phyloP scores from a whole-genome alignment of 2,797 vertebrate species.

The Pristis pectinata region DNA sequence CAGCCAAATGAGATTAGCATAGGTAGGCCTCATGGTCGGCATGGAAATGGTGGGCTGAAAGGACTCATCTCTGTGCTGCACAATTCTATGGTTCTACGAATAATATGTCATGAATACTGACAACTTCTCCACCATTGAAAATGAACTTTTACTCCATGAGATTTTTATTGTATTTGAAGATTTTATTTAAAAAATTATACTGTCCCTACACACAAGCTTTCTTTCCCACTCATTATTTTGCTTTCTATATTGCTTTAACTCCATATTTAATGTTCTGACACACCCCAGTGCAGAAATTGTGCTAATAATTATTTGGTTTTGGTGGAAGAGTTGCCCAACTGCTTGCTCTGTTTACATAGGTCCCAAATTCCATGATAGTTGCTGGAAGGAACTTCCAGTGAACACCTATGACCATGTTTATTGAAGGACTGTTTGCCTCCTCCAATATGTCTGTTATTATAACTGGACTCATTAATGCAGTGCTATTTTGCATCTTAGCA shows the following conservation, averaged over 20 bases:
- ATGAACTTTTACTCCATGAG: background rate
- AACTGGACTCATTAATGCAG: background rate
- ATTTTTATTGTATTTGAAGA: background rate
- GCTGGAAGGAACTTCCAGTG: background rate
- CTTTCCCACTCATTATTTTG: background rate
- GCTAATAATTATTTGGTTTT: no score
- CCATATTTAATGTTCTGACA: background rate
- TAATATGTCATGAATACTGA: background rate
- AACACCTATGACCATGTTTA: background rate
- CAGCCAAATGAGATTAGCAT: no score
- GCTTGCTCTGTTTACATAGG: background rate
- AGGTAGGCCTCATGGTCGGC: no score
- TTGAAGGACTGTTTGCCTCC: no score
- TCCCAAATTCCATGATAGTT: background rate
- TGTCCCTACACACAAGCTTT: background rate
- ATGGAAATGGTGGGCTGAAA: no score
- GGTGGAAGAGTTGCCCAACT: no score
- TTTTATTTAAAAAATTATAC: background rate
- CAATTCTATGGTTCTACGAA: no score
- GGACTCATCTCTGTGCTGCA: no score
- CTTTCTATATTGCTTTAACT: background rate
- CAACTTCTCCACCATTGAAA: background rate
- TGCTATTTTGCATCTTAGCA: background rate
- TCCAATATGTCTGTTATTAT: background rate
- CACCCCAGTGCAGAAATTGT: no score